Evolutionary conservation across 2,888 invertebrate species (phyloP).

Genomic region (Cryptus viduatorius): DNA sequence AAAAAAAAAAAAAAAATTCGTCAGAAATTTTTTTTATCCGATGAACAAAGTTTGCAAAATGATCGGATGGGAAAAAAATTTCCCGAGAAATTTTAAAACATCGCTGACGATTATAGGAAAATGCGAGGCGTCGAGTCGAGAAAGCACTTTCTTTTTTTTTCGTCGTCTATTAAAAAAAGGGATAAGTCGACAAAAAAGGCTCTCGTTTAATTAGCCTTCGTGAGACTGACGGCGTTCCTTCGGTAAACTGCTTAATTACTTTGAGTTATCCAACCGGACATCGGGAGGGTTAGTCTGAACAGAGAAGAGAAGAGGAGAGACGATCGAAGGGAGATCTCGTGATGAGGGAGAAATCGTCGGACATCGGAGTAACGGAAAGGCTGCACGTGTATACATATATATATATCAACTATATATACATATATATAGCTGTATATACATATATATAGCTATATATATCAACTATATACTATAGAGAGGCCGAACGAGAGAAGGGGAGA

Average conservation of each 20-base stretch:
- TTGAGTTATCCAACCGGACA: constrained; percentile 70
- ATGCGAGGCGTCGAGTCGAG: not conserved
- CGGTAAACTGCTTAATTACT: constrained; percentile 70
- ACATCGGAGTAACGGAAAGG: constrained; percentile 1
- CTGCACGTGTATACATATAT: not conserved
- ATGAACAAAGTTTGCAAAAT: not conserved
- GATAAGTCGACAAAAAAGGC: not conserved
- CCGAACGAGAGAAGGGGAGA: constrained; percentile 19
- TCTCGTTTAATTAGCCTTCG: constrained; percentile 18
- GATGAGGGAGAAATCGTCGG: constrained; percentile 44
- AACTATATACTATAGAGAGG: not conserved
- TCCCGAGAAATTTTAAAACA: not conserved
- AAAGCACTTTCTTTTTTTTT: not conserved
- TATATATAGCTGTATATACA: not conserved
- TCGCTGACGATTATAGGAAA: not conserved
- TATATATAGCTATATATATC: not conserved
- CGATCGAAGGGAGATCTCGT: constrained; percentile 43
- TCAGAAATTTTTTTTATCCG: too few species aligned
- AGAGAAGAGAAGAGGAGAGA: constrained; percentile 4
- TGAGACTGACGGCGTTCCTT: constrained; percentile 37
- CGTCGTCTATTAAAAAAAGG: not conserved
- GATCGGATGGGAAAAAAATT: not conserved
- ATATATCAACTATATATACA: too few species aligned
- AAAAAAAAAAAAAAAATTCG: too few species aligned
- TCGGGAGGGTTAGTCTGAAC: constrained; percentile 48